These are phyloP conservation scores for Thomomys bottae DNA, from an alignment of 2,113 vertebrate species.

Conservation along the genomic window DNA sequence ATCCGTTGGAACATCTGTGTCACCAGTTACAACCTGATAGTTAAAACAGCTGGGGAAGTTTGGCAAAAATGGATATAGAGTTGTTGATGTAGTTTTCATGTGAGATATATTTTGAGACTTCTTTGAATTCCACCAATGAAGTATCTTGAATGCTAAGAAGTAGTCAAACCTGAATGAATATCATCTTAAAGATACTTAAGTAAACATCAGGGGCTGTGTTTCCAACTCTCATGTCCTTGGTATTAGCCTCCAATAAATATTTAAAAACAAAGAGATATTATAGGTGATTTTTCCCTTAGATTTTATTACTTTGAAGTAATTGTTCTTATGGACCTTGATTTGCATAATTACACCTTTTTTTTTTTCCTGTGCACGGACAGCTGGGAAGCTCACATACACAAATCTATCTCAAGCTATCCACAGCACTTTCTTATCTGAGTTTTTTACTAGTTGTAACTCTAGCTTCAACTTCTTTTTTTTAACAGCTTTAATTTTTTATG, in stretches of 20 bases:
- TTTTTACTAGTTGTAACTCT: neutral
- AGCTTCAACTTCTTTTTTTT: slow-evolving; percentile 23
- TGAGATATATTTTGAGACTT: neutral
- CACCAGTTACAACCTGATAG: slow-evolving; percentile 8
- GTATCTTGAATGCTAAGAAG: neutral
- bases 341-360: neutral
- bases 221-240: neutral
- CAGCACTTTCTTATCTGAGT: neutral
- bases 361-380: neutral
- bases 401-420: neutral
- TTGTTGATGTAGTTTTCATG: slow-evolving; percentile 25
- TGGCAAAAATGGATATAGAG: neutral
- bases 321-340: neutral
- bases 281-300: neutral
- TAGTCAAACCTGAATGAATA: neutral
- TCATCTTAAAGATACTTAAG: neutral
- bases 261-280: slow-evolving; percentile 12
- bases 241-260: slow-evolving; percentile 17
- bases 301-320: neutral
- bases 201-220: neutral
- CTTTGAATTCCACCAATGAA: neutral
- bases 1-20: slow-evolving; percentile 17
- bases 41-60: slow-evolving; percentile 21
- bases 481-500: slow-evolving; percentile 12
- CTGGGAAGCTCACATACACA: neutral